These are phyloP conservation scores for Gnathonemus longibarbis DNA, from an alignment of 2,113 vertebrate species.

Conservation along the genomic window DNA sequence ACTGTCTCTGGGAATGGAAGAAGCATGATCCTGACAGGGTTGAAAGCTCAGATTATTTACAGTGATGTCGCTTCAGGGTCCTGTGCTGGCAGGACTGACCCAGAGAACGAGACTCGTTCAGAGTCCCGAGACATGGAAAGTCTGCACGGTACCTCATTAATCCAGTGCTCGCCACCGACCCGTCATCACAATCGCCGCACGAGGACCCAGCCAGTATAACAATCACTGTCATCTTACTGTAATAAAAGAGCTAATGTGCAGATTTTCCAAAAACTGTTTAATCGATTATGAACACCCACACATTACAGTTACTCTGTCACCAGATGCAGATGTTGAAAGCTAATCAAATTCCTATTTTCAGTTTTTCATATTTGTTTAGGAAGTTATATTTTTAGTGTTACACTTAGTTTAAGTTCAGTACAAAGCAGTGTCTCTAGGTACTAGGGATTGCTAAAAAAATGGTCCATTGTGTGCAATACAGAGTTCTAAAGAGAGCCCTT, in stretches of 20 bases:
- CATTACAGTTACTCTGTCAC: not conserved
- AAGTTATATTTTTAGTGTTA: not conserved
- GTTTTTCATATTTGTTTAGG: not conserved
- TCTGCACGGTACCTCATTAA: slow-evolving; percentile 28
- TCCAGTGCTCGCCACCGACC: slow-evolving; percentile 15
- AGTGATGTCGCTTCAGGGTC: not conserved
- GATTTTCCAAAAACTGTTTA: not conserved
- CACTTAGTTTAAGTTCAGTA: not conserved
- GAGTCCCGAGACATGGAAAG: slow-evolving; percentile 38
- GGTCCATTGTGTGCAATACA: not conserved
- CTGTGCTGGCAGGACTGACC: not conserved
- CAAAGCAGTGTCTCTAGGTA: not conserved
- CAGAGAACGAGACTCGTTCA: slow-evolving; percentile 18
- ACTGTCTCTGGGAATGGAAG: not conserved
- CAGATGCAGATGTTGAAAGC: not conserved
- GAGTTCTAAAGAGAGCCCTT: not conserved
- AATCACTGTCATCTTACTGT: not conserved
- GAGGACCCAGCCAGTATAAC: not conserved
- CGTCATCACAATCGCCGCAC: not conserved
- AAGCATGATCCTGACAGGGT: not conserved
- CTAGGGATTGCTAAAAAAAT: not conserved
- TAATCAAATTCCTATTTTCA: not conserved
- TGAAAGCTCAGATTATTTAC: not conserved
- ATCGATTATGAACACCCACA: not conserved
- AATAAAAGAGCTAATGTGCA: not conserved